phyloP scores from a whole-genome alignment of 2,888 invertebrate species.

The Plagiodera versicolora region DNA sequence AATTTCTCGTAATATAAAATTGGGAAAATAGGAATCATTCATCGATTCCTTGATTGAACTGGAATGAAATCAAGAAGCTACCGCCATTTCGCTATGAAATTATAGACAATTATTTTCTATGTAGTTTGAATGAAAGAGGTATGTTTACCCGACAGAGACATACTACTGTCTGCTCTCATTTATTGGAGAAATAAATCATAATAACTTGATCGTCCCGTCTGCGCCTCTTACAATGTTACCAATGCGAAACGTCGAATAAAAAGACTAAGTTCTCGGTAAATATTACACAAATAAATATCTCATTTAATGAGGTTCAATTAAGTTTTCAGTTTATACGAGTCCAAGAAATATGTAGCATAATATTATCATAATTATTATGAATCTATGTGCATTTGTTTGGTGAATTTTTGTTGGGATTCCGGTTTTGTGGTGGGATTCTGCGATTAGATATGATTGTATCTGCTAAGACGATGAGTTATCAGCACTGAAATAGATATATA shows the following conservation, averaged over 20 bases:
- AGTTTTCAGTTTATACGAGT: conserved; percentile 30
- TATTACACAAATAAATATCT: conserved; percentile 26
- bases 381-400: conserved; percentile 30
- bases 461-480: background rate
- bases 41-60: background rate
- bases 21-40: background rate
- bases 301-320: conserved; percentile 34
- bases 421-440: conserved; percentile 24
- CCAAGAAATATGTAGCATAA: conserved; percentile 29
- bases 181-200: conserved; percentile 22
- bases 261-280: conserved; percentile 22
- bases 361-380: conserved; percentile 35
- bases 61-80: background rate
- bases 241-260: conserved; percentile 12
- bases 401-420: conserved; percentile 25
- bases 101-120: conserved; percentile 17
- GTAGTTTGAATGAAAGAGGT: conserved; percentile 11
- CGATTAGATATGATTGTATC: conserved; percentile 18
- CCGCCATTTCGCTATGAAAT: conserved; percentile 6
- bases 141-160: conserved; percentile 20
- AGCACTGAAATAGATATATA: too few species aligned
- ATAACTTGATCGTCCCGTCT: conserved; percentile 21
- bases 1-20: background rate
- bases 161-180: conserved; percentile 18
- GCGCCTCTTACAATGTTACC: conserved; percentile 14